Conservation (phyloP, 92 coral and sea anemone genomes). For the Montipora capitata region DNA sequence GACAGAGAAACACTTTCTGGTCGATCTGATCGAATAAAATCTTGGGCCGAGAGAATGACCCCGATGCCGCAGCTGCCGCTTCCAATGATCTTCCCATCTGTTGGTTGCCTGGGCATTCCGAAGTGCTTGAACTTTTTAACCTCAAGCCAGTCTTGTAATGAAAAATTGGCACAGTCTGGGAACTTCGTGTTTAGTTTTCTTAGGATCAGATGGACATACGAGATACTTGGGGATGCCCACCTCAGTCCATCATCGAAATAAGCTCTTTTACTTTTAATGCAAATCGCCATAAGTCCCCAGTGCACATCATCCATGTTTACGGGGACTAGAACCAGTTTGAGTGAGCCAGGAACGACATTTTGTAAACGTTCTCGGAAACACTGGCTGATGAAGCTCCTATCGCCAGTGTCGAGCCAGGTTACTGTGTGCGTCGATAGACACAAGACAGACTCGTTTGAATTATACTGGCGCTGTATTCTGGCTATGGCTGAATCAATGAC, state of each 20-base stretch:
- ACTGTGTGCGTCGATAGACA: constrained; percentile 47
- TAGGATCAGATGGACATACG: constrained; percentile 26
- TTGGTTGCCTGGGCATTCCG: constrained; percentile 52
- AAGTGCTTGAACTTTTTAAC: not conserved
- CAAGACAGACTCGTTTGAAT: constrained; percentile 2
- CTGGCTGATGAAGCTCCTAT: constrained; percentile 14
- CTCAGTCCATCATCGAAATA: constrained; percentile 46
- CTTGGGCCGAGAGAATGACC: constrained; percentile 36
- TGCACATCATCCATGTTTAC: constrained; percentile 11
- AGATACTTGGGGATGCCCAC: constrained; percentile 10
- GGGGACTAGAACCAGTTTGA: constrained; percentile 23
- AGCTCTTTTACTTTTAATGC: constrained; percentile 1
- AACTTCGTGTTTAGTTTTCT: not conserved
- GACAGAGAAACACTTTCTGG: not conserved
- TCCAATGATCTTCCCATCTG: constrained; percentile 21
- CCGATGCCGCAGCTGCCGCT: constrained; percentile 46
- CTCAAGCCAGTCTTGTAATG: not conserved
- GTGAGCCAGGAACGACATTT: constrained; percentile 9
- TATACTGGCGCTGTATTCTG: not conserved
- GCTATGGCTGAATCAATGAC: constrained; percentile 38
- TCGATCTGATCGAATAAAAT: not conserved
- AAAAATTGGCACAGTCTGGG: constrained; percentile 17
- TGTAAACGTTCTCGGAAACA: constrained; percentile 17
- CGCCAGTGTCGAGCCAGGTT: constrained; percentile 35
- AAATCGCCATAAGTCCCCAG: constrained; percentile 35